Conservation (phyloP, 1,140 invertebrate species). For the Bactericera cockerelli region DNA sequence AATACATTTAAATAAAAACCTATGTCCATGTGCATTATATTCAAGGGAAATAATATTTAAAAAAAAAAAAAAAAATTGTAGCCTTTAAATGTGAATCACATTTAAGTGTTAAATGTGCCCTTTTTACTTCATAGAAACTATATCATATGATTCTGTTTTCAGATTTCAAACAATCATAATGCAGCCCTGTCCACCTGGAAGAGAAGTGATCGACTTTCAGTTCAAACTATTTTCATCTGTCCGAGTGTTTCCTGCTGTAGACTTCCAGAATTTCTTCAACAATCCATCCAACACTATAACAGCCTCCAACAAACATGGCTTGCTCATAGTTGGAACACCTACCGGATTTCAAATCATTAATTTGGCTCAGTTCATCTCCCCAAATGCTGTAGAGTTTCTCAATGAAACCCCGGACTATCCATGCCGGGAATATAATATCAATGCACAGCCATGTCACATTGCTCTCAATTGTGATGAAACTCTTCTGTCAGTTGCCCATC, state of each 20-base stretch:
- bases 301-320: not conserved
- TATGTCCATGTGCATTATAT: too few relatives aligned
- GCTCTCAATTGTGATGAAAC: conserved; percentile 16
- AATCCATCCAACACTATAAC: conserved; percentile 2
- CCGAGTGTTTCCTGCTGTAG: not conserved
- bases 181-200: not conserved
- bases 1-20: too few relatives aligned
- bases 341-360: conserved; percentile 1
- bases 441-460: conserved; percentile 10
- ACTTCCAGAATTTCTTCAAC: not conserved
- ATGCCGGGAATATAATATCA: conserved; percentile 13
- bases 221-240: not conserved
- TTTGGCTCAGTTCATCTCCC: not conserved
- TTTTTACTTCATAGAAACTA: too few relatives aligned
- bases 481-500: conserved; percentile 11
- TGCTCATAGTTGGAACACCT: not conserved
- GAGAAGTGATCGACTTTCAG: not conserved
- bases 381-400: not conserved
- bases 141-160: not conserved
- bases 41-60: too few relatives aligned
- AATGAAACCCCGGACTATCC: conserved; percentile 8
- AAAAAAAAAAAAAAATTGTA: too few relatives aligned
- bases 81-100: too few relatives aligned
- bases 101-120: too few relatives aligned
- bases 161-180: not conserved